Base-by-base conservation (phyloP, 2,888 invertebrate genomes). In the Nomada fucata region DNA sequence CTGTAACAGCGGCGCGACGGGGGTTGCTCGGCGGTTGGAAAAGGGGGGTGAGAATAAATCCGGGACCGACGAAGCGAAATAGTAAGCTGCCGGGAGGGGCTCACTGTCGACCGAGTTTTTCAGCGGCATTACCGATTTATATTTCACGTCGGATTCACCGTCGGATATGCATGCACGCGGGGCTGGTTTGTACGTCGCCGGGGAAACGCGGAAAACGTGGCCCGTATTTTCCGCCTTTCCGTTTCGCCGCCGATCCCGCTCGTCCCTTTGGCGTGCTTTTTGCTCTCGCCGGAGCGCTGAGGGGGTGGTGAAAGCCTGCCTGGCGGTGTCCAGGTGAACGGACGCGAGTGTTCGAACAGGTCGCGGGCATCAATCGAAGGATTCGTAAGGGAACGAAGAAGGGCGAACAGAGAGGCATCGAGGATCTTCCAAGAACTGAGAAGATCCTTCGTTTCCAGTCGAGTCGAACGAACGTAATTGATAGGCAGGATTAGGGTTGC, bases 81-180 rank as follows among this genome's bases (percentile, higher is more conserved):
- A 75, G 57, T 61, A 75, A 50, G 55, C 70, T 55, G 55, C 60
- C 74, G 79, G 7, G 36, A 36, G 65, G 69, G 80, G 83, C 77
- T 80, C 64, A 64, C 52, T 65, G 64, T 68, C 76, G 82, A 82
- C 86, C 79, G 79, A 76, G 73, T 87, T 86, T 87, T 85, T 86
- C 77, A 83, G 76, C 85, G 76, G 79, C 83, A 83, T 87, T 85
- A 85, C 81, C 87, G 87, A 87, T 87, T 87, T 87, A 87, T 87
- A 87, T 87, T 87, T 87, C 76, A 87, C 86, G 80, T 78, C 80
- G 86, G 88, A 87, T 87, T 87, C 87, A 73, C 73, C 75, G 55
- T 67, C 75, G 76, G 82, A 79, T 84, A 82, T 82, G 83, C 73
- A 36, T 36, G 36, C 7, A 36, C 36, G 80, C 76, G 71, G 72